phyloP scores from a whole-genome alignment of 2,888 invertebrate genomes.

The Theretra japonica region DNA sequence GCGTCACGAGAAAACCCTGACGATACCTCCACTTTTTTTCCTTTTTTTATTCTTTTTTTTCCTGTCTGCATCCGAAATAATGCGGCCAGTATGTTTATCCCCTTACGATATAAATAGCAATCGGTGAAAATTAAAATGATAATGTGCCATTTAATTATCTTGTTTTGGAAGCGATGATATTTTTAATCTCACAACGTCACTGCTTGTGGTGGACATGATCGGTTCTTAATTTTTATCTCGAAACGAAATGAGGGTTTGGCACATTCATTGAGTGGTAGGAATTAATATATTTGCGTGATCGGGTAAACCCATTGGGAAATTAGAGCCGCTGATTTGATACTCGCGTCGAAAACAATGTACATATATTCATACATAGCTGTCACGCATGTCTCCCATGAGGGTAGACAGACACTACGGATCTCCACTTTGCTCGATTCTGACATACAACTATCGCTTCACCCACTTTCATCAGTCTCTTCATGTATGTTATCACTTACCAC shows the following conservation, averaged over 20 bases:
- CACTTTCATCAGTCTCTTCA: no score
- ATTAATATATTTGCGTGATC: no score
- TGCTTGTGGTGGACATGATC: not conserved
- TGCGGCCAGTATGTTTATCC: slow-evolving; percentile 15
- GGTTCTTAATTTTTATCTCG: not conserved
- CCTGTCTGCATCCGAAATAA: slow-evolving; percentile 25
- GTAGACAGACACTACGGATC: no score
- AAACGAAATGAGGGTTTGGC: not conserved
- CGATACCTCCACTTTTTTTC: slow-evolving; percentile 39
- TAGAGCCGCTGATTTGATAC: no score
- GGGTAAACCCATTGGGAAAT: no score
- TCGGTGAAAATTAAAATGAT: not conserved
- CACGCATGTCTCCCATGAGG: no score
- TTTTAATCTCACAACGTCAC: slow-evolving; percentile 5
- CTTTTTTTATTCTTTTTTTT: slow-evolving; percentile 29
- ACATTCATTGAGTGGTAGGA: no score
- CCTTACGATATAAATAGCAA: not conserved
- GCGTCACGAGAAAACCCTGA: slow-evolving; percentile 55
- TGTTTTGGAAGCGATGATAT: not conserved
- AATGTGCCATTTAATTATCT: not conserved
- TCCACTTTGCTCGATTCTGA: no score
- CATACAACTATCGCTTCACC: no score
- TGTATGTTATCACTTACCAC: no score
- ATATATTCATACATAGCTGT: no score
- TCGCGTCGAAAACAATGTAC: no score